These are phyloP conservation scores for Nesogale talazaci DNA, from an alignment of 2,113 vertebrate species.

Conservation along the genomic window DNA sequence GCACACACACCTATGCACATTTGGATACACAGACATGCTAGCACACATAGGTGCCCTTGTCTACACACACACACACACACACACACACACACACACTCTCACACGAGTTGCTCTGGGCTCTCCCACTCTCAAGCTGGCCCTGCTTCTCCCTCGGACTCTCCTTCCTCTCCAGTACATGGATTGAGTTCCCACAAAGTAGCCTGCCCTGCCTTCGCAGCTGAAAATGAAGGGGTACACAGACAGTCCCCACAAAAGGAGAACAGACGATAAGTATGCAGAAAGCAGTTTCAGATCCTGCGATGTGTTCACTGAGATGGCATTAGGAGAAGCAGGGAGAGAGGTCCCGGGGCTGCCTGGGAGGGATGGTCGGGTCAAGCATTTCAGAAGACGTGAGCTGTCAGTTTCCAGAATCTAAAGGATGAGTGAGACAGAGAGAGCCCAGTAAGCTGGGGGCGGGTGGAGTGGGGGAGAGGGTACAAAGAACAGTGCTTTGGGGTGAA, in stretches of 20 bases:
- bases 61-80: not conserved
- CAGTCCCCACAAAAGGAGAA: not conserved
- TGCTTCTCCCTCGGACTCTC: not conserved
- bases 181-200: not conserved
- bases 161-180: not conserved
- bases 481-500: not conserved
- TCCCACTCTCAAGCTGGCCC: not conserved
- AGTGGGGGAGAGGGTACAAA: too few relatives aligned
- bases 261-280: not conserved
- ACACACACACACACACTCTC: not conserved
- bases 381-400: not conserved
- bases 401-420: not conserved
- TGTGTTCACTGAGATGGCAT: not conserved
- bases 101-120: too few relatives aligned
- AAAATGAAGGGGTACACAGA: fast-evolving
- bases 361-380: not conserved
- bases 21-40: not conserved
- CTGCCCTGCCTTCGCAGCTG: not conserved
- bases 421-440: fast-evolving
- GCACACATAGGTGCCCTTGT: not conserved
- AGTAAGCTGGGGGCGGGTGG: not conserved
- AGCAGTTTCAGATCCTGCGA: fast-evolving
- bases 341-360: not conserved
- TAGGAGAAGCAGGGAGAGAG: fast-evolving
- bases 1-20: fast-evolving